phyloP scores from a whole-genome alignment of 2,113 vertebrate genomes.

The Erythrocercus mccallii region DNA sequence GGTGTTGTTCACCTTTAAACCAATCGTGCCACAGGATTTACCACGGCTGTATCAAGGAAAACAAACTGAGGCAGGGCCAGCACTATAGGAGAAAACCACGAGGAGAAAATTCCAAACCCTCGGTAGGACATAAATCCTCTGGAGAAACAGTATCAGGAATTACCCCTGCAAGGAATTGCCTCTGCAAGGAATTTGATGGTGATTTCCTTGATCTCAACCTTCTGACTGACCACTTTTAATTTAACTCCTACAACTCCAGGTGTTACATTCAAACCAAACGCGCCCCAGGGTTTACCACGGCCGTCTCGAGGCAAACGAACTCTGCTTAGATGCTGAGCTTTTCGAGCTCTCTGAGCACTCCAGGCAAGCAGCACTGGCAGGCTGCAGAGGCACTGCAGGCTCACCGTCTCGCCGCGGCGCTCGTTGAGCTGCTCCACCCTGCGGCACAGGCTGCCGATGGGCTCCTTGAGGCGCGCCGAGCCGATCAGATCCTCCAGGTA shows the following conservation, averaged over 20 bases:
- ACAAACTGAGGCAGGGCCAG: neutral
- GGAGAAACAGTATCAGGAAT: neutral
- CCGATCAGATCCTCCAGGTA: constrained; percentile 97
- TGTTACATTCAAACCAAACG: too few relatives aligned
- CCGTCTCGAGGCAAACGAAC: too few relatives aligned
- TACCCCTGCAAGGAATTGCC: neutral
- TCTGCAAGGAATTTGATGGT: neutral
- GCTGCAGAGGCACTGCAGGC: too few relatives aligned
- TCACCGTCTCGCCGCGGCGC: constrained; percentile 92
- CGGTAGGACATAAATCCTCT: fast-evolving
- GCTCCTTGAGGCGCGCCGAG: constrained; percentile 90
- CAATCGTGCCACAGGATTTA: neutral
- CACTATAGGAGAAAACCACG: fast-evolving
- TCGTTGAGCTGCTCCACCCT: constrained; percentile 91
- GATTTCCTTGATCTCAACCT: too few relatives aligned
- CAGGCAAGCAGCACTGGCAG: too few relatives aligned
- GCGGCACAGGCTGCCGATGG: constrained; percentile 83
- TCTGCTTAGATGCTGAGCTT: too few relatives aligned
- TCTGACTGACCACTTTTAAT: too few relatives aligned
- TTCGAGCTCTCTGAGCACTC: too few relatives aligned
- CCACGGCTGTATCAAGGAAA: neutral
- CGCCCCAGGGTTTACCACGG: too few relatives aligned
- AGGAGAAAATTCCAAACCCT: neutral
- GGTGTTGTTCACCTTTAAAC: neutral
- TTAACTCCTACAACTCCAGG: too few relatives aligned